A percentile compares a stretch with the other conserved stretches of the same genome.
phyloP scores from a whole-genome alignment of 2,797 vertebrate genomes.

The Presbytis comata region DNA sequence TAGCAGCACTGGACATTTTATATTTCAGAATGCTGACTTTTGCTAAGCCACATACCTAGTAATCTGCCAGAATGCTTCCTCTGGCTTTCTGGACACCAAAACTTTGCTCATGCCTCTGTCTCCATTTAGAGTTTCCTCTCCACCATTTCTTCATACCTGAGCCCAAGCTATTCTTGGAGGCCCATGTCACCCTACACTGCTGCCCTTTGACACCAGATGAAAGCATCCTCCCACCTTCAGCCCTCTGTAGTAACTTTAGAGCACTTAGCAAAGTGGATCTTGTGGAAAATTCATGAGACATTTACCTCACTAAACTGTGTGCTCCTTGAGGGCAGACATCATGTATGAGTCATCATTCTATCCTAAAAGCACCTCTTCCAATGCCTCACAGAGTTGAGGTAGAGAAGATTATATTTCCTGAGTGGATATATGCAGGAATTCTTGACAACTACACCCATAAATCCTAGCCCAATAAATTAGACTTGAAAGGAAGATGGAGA shows the following conservation, averaged over 20 bases:
- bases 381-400: neutral
- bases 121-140: neutral
- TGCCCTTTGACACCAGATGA: neutral
- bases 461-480: neutral
- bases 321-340: neutral
- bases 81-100: neutral
- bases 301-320: neutral
- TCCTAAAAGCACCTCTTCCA: neutral
- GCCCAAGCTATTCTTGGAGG: neutral
- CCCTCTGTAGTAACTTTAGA: neutral
- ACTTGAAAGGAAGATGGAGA: constrained; percentile 15
- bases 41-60: neutral
- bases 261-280: neutral
- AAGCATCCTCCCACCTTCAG: neutral
- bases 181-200: neutral
- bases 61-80: neutral
- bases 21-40: neutral
- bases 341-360: neutral
- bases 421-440: neutral
- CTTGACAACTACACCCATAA: neutral
- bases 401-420: neutral
- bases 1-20: neutral
- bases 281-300: neutral
- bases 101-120: neutral
- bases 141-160: neutral